These are phyloP conservation scores for Adelphocoris suturalis DNA, from an alignment of 2,888 invertebrate genomes.

Conservation along the genomic window DNA sequence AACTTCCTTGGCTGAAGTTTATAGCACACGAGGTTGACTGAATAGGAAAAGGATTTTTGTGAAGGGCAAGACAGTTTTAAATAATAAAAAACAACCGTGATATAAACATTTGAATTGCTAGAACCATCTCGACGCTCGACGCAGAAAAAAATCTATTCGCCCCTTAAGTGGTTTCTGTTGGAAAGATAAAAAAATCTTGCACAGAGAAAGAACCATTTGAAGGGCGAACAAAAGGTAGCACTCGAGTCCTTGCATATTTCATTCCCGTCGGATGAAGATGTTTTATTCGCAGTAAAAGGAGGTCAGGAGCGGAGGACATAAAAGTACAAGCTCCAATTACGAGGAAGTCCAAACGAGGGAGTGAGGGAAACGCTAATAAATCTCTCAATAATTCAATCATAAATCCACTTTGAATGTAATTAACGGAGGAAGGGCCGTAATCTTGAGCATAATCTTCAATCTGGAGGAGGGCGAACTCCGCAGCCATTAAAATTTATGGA, in stretches of 20 bases:
- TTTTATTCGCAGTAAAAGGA: conserved; percentile 1
- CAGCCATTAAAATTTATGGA: not conserved
- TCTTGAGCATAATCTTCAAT: not conserved
- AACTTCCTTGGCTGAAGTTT: too few relatives aligned
- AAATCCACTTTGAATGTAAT: conserved; percentile 12
- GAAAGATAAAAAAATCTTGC: not conserved
- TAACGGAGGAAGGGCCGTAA: not conserved
- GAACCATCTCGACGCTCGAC: not conserved
- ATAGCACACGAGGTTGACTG: not conserved
- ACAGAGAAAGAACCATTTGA: not conserved
- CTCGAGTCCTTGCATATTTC: conserved; percentile 3
- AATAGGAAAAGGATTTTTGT: not conserved
- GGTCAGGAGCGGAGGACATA: not conserved
- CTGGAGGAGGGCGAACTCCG: not conserved
- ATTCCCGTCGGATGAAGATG: not conserved
- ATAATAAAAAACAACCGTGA: not conserved
- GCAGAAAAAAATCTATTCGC: not conserved
- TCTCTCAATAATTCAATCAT: conserved; percentile 15
- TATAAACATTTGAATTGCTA: not conserved
- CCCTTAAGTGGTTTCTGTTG: not conserved
- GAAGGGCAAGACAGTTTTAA: not conserved
- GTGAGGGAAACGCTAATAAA: not conserved
- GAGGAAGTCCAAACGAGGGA: not conserved
- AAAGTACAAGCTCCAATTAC: not conserved
- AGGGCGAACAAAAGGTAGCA: conserved; percentile 10